Evolutionary conservation across 2,113 vertebrate genomes (phyloP), one percentile per base, ranked within the genome.

Genomic region (Apistogramma diplotaenia): DNA sequence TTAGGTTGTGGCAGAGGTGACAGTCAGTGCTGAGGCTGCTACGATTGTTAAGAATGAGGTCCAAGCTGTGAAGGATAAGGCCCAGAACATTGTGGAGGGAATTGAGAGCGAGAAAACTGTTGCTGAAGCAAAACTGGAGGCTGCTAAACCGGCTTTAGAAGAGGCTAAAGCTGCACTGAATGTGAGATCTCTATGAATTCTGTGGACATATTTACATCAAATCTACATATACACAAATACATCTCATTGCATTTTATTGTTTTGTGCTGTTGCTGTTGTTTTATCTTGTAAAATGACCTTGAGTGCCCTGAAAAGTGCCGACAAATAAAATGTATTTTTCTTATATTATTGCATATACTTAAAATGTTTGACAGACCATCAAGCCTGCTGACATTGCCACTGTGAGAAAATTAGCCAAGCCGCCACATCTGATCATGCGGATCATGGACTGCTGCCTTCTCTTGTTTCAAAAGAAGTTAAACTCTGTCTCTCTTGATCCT

Each of bases 41-140:
- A 90, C 95, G n/a, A 90, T 94, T 82, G 88, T 97, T 4, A 97
- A 97, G 91, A 96, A 95, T 54, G 96, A 96, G 92, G 96, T 97
- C 49, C 96, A 97, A 56, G 83, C 57, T 4, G 96, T 97, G 21
- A 97, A 97, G 86, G 96, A 97, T 76, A 97, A 92, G 93, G 96
- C 96, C 80, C 95, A 96, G 74, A 96, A 88, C 60, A 96, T 97
- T 0, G 97, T 97, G 77, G 94, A 96, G 62, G 96, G 94, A 84
- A 97, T 97, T 16, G 95, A 94, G 77, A 51, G 72, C n/a, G 96
- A 97, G 80, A 97, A 96, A 92, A 90, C 94, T 3, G 53, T 94
- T 57, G 96, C 97, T 0, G 95, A 97, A 89, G 85, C 37, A 23
- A 97, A 97, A 77, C 91, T 97, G 1, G 94, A 96, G 77, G 96